Percentiles rank a stretch among this genome's conserved stretches.
Conservation (phyloP, 2,888 invertebrate genomes). For the Abrostola triplasia region DNA sequence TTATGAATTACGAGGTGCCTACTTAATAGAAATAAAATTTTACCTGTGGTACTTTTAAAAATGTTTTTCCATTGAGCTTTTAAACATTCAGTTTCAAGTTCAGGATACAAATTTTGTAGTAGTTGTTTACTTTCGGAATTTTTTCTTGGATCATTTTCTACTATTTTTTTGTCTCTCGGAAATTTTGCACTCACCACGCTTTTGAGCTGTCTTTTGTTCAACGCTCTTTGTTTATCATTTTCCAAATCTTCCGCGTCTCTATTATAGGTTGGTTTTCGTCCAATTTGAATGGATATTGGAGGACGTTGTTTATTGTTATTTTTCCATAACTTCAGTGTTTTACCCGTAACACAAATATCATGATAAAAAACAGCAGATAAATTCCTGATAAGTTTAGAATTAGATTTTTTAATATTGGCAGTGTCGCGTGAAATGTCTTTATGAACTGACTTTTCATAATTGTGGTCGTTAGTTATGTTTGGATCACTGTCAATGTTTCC, state of each 20-base stretch:
- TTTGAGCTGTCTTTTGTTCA: background rate
- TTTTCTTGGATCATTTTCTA: background rate
- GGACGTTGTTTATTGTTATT: background rate
- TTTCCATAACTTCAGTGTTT: conserved; percentile 3
- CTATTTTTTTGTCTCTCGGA: background rate
- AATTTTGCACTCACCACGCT: background rate
- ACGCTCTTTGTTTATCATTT: background rate
- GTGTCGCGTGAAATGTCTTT: background rate
- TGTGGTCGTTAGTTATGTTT: background rate
- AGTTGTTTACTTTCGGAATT: background rate
- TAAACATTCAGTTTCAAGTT: background rate
- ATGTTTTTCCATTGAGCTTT: background rate
- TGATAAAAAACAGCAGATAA: conserved; percentile 27
- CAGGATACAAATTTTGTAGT: background rate
- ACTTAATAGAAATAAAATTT: too few species aligned
- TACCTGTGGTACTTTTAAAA: background rate
- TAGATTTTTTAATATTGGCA: background rate
- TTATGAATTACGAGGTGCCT: too few species aligned
- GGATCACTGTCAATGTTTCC: background rate
- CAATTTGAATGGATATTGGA: conserved; percentile 4
- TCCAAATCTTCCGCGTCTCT: background rate
- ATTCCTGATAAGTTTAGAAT: background rate
- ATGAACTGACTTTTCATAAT: background rate
- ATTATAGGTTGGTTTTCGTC: background rate
- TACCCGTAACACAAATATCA: conserved; percentile 13